phyloP scores from a whole-genome alignment of 2,113 vertebrate species.

The Grammomys surdaster region DNA sequence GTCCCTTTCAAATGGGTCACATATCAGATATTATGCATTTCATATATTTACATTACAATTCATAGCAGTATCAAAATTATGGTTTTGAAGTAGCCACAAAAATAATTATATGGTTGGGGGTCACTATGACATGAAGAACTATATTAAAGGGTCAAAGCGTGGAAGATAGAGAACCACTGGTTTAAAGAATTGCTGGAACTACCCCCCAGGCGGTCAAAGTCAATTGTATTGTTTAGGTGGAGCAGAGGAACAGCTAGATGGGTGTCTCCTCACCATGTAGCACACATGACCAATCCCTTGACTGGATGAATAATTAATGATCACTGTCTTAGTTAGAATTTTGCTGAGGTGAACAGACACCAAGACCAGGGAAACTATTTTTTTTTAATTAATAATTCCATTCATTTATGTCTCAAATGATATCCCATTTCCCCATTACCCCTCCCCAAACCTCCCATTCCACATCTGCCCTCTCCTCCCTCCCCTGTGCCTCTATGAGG shows the following conservation, averaged over 20 bases:
- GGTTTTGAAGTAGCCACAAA: not conserved
- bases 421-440: too few relatives aligned
- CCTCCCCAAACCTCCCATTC: too few relatives aligned
- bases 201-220: not conserved
- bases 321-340: too few relatives aligned
- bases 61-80: not conserved
- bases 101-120: not conserved
- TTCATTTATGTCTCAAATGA: too few relatives aligned
- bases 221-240: not conserved
- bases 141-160: not conserved
- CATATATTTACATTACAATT: not conserved
- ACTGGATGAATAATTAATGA: not conserved
- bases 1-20: too few relatives aligned
- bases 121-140: not conserved
- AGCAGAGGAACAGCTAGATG: too few relatives aligned
- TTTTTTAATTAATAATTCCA: too few relatives aligned
- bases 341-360: too few relatives aligned
- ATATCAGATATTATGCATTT: not conserved
- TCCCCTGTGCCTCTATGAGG: too few relatives aligned
- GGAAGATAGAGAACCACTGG: not conserved
- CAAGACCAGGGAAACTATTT: too few relatives aligned
- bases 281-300: not conserved
- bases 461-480: too few relatives aligned
- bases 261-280: not conserved
- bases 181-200: not conserved